Base-by-base conservation (phyloP, 2,113 vertebrate species). In the Marmota flaviventris region DNA sequence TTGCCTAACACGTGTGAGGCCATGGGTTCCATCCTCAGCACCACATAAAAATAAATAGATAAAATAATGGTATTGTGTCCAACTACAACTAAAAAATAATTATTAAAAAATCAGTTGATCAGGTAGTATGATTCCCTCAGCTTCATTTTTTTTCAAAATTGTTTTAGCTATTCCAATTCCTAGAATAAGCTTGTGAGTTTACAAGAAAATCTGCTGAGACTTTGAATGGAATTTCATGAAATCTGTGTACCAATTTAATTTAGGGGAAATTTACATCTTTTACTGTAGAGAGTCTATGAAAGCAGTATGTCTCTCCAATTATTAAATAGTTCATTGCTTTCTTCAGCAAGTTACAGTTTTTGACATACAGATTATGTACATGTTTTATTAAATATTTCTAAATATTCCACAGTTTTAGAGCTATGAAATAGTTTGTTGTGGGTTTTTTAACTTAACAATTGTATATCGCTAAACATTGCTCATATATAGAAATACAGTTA, bases 71-170 rank as follows among this genome's bases (percentile, higher is more conserved):
- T 45, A 45, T 45, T 9, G 45, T 45, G 45, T 45, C 45, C 45
- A 45, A 45, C 45, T 45, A 45, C 45, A 45, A 45, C 45, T 45
- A 45, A 45, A 45, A 45, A 45, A 45, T 45, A 45, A 45, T 45
- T 45, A 45, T 45, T 45, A 45, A 45, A 82, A 94, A 90, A 37
- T 85, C 58, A 85, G 2, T 61, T 89, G 42, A 48, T 87, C 61
- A 53, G 63, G 20, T 95, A 73, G 39, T 79, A 8, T 86, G 53
- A 73, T 79, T 73, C 37, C 84, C 73, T n/a, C n/a, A 79, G 72
- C 16, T 90, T 81, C 39, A 91, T 91, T 79, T 53, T 63, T 90
- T 42, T 90, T 85, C 37, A 61, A 20, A 67, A 73, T 85, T 75
- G 39, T 32, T 73, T 61, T 88, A 75, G 37, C 18, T 58, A 42